A percentile compares a stretch with the other conserved stretches of the same genome.
Conservation (phyloP, 2,113 vertebrate species). For the Coptodon rendalli region DNA sequence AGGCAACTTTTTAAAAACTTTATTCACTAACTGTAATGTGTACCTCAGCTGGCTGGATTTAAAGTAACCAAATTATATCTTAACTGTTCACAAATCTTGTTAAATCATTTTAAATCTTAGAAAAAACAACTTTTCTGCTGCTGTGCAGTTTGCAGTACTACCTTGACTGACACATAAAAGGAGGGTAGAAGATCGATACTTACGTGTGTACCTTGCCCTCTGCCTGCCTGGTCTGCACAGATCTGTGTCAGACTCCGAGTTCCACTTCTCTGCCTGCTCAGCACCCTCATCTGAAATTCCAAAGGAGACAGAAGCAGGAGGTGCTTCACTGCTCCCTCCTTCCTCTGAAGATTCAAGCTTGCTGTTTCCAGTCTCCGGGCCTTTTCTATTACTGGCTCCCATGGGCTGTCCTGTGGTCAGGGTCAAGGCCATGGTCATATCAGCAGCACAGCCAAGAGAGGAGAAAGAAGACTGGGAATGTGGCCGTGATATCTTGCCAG, state of each 20-base stretch:
- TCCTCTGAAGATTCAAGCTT: slow-evolving; percentile 82
- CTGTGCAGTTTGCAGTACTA: not conserved
- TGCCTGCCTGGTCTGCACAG: slow-evolving; percentile 83
- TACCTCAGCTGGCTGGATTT: not conserved
- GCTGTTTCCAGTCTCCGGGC: slow-evolving; percentile 63
- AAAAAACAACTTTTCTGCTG: not conserved
- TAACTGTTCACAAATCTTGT: not conserved
- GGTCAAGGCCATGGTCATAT: slow-evolving; percentile 71
- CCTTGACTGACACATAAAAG: not conserved
- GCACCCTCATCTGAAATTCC: slow-evolving; percentile 82
- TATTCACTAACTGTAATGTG: not conserved
- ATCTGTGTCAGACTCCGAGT: slow-evolving; percentile 76
- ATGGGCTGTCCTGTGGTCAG: slow-evolving; percentile 57
- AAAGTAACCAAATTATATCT: not conserved
- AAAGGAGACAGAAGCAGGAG: slow-evolving; percentile 88
- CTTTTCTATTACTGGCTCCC: slow-evolving; percentile 57
- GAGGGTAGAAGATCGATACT: slow-evolving; percentile 70
- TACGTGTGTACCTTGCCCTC: slow-evolving; percentile 84
- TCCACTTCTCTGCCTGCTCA: slow-evolving; percentile 75
- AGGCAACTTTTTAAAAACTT: not conserved
- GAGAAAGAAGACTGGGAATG: slow-evolving; percentile 43
- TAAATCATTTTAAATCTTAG: not conserved
- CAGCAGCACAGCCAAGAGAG: slow-evolving; percentile 63
- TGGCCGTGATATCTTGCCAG: slow-evolving; percentile 25
- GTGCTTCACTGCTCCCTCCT: slow-evolving; percentile 84